Evolutionary conservation across 2,797 vertebrate species (phyloP).

Genomic region (Anguilla pacifica): DNA sequence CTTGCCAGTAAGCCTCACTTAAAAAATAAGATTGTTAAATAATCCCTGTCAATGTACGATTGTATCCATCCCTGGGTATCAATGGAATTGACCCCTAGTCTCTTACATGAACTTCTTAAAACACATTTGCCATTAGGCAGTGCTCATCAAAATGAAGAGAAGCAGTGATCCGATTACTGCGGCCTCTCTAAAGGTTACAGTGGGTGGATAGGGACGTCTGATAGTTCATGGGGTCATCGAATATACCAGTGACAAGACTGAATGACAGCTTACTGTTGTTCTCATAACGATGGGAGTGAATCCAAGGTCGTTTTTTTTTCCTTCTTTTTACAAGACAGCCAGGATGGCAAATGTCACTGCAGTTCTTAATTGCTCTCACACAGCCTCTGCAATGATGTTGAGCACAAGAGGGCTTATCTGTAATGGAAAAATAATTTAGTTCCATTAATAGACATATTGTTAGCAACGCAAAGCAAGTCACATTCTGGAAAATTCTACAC

Average conservation of each 20-base stretch:
- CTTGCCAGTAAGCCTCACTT: neutral
- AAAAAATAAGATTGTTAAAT: neutral
- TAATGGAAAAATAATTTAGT: slow-evolving; percentile 27
- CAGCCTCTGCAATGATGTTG: neutral
- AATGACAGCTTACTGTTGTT: slow-evolving; percentile 13
- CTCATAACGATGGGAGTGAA: slow-evolving; percentile 16
- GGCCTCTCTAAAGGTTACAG: neutral
- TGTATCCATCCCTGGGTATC: neutral
- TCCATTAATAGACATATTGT: slow-evolving; percentile 10
- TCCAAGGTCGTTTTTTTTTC: neutral
- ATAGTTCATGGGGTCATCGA: slow-evolving; percentile 1
- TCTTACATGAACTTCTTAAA: neutral
- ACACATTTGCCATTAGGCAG: slow-evolving; percentile 9
- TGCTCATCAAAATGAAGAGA: slow-evolving; percentile 14
- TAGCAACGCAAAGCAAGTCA: neutral
- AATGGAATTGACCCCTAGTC: slow-evolving; percentile 8
- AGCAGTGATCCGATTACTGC: slow-evolving; percentile 11
- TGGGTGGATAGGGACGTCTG: neutral
- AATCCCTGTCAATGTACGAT: neutral
- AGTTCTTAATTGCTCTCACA: slow-evolving; percentile 18
- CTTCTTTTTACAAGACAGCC: slow-evolving; percentile 10
- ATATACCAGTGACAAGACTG: neutral
- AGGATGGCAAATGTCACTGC: slow-evolving; percentile 18
- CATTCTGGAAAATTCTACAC: slow-evolving; percentile 4
- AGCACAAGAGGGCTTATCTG: slow-evolving; percentile 25